Evolutionary conservation across 2,797 vertebrate species (phyloP).

Genomic region (Neosilurus mollespiculum): DNA sequence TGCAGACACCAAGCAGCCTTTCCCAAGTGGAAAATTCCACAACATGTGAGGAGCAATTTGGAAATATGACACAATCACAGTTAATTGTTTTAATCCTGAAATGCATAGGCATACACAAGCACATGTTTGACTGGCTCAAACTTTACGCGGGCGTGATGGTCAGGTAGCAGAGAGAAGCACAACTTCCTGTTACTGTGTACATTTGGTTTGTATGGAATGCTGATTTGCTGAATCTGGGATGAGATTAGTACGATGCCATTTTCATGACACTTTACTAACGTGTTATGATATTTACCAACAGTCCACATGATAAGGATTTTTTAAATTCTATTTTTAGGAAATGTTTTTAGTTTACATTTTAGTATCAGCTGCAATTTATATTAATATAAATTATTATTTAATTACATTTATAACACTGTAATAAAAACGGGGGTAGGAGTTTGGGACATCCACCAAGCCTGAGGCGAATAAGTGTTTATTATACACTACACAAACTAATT

Average conservation of each 20-base stretch:
- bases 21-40: conserved; percentile 45
- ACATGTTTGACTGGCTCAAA: not conserved
- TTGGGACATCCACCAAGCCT: too few species aligned
- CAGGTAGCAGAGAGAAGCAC: not conserved
- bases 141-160: not conserved
- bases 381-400: too few species aligned
- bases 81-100: not conserved
- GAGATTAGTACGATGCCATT: not conserved
- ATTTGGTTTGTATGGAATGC: not conserved
- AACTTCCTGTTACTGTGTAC: not conserved
- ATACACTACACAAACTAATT: too few species aligned
- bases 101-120: not conserved
- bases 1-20: conserved; percentile 29
- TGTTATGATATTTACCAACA: not conserved
- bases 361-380: not conserved
- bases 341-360: not conserved
- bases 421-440: too few species aligned
- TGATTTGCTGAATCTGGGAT: not conserved
- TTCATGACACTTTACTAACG: not conserved
- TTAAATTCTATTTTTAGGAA: too few species aligned
- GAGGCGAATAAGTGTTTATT: too few species aligned
- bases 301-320: not conserved
- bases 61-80: conserved; percentile 27
- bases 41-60: conserved; percentile 5
- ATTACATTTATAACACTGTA: too few species aligned